Percentiles rank a stretch among this genome's conserved stretches.
phyloP scores from a whole-genome alignment of 2,888 invertebrate species.

The Drosophila nigricruria region DNA sequence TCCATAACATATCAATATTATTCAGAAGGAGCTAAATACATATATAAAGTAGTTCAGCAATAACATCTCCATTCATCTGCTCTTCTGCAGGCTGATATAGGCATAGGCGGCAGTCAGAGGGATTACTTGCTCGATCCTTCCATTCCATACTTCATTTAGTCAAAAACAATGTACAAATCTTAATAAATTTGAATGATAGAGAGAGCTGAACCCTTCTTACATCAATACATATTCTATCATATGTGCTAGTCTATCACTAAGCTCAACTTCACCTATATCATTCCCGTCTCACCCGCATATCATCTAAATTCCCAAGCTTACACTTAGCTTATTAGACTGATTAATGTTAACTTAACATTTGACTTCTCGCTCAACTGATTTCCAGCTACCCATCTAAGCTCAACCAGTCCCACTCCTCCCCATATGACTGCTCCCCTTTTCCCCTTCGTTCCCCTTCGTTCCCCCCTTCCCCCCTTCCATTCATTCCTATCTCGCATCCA shows the following conservation, averaged over 20 bases:
- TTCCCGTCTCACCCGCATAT: neutral
- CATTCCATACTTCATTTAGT: neutral
- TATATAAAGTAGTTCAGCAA: too few relatives aligned
- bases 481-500: constrained; percentile 1
- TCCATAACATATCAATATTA: too few relatives aligned
- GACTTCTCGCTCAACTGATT: constrained; percentile 33
- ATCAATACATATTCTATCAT: neutral
- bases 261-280: neutral
- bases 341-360: constrained; percentile 38
- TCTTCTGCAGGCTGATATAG: too few relatives aligned
- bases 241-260: neutral
- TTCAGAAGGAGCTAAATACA: too few relatives aligned
- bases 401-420: too few relatives aligned
- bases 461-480: neutral
- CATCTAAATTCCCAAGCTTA: neutral
- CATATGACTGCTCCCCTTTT: neutral
- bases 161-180: neutral
- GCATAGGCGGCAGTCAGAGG: too few relatives aligned
- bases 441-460: neutral
- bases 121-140: too few relatives aligned
- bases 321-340: constrained; percentile 50
- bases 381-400: neutral
- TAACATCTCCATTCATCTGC: too few relatives aligned
- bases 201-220: too few relatives aligned
- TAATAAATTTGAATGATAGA: too few relatives aligned